A percentile compares a stretch with the other conserved stretches of the same genome.
These are phyloP conservation scores for Agriopis marginaria DNA, from an alignment of 2,888 invertebrate genomes.

Conservation along the genomic window DNA sequence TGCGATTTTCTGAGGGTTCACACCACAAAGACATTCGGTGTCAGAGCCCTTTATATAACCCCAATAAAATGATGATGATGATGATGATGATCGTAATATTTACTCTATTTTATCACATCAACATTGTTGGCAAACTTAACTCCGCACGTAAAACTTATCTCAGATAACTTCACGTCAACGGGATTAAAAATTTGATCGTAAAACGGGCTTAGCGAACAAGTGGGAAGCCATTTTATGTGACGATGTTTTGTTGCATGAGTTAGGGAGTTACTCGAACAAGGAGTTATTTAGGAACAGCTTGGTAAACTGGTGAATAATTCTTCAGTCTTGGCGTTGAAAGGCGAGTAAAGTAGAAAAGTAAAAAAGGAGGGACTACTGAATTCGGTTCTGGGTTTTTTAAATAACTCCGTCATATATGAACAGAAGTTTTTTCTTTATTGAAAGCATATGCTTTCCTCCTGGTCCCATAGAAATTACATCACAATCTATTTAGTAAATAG, in stretches of 20 bases:
- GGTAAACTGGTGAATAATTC: not conserved
- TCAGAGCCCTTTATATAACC: too few relatives aligned
- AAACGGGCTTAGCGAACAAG: conserved; percentile 53
- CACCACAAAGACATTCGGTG: too few relatives aligned
- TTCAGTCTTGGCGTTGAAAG: not conserved
- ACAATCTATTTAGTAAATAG: too few relatives aligned
- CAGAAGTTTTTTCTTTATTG: too few relatives aligned
- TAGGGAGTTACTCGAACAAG: conserved; percentile 36
- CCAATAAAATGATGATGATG: too few relatives aligned
- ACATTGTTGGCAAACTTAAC: conserved; percentile 51
- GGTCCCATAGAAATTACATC: too few relatives aligned
- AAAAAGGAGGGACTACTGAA: too few relatives aligned
- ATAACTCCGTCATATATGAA: too few relatives aligned
- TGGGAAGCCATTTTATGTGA: conserved; percentile 27
- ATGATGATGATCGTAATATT: not conserved
- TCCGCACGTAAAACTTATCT: conserved; percentile 57
- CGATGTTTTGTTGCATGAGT: conserved; percentile 34
- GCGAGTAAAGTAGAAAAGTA: too few relatives aligned
- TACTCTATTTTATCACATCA: conserved; percentile 21
- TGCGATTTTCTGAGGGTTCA: too few relatives aligned
- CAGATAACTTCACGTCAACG: conserved; percentile 63
- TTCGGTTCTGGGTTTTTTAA: too few relatives aligned
- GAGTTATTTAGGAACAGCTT: not conserved
- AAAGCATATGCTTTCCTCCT: too few relatives aligned
- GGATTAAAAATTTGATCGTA: conserved; percentile 73